Conservation (phyloP, 1,140 invertebrate genomes). For the Atta colombica region DNA sequence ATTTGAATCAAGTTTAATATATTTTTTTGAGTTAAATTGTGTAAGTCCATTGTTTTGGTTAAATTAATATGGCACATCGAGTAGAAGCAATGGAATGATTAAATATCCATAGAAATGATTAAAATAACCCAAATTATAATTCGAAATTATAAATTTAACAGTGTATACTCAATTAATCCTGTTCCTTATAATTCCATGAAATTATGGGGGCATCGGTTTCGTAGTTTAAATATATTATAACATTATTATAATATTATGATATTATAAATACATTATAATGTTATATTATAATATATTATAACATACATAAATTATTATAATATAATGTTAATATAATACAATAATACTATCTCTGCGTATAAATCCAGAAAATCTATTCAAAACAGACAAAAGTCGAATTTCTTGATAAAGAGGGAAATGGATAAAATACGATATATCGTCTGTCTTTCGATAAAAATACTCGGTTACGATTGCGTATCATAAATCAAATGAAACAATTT, state of each 20-base stretch:
- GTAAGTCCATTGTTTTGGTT: no score
- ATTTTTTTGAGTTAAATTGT: no score
- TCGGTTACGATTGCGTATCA: conserved; percentile 3
- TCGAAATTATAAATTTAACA: no score
- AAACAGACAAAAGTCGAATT: neutral
- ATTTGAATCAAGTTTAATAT: no score
- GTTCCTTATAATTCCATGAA: neutral
- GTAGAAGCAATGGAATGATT: no score
- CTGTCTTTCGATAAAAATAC: neutral
- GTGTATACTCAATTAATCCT: neutral
- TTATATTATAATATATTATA: neutral
- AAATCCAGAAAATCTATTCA: neutral
- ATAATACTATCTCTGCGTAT: neutral
- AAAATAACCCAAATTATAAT: no score
- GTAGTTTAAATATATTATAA: neutral
- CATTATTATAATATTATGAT: neutral
- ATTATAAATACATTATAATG: no score
- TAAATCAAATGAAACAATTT: conserved; percentile 52
- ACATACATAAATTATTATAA: neutral
- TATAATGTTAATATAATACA: neutral
- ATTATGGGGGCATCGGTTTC: neutral
- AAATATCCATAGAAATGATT: no score
- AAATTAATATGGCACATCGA: no score
- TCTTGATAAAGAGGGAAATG: neutral
- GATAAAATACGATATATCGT: conserved; percentile 13